These are phyloP conservation scores for Barnardius zonarius DNA, from an alignment of 2,113 vertebrate species.

Conservation along the genomic window DNA sequence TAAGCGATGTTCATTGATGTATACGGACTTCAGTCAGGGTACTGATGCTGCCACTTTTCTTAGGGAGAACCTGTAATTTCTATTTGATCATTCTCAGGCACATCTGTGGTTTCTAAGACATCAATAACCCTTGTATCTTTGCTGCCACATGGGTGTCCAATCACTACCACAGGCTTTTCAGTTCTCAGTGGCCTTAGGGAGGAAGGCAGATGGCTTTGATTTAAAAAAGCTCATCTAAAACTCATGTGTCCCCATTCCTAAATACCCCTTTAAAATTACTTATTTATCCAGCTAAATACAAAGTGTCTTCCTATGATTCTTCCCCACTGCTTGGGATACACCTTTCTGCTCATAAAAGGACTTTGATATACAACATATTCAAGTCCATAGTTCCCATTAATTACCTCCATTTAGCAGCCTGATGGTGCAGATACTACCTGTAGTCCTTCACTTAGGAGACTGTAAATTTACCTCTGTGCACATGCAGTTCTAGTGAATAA, in stretches of 20 bases:
- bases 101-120: not conserved
- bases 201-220: not conserved
- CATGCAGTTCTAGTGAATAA: not conserved
- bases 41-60: not conserved
- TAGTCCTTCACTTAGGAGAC: not conserved
- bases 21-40: not conserved
- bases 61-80: not conserved
- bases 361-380: not conserved
- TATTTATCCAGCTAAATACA: not conserved
- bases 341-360: not conserved
- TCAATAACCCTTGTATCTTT: not conserved
- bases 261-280: not conserved
- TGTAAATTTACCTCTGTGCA: not conserved
- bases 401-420: not conserved
- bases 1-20: not conserved
- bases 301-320: not conserved
- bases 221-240: not conserved
- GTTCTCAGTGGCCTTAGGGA: not conserved
- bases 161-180: not conserved
- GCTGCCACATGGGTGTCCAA: not conserved
- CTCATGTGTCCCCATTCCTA: not conserved
- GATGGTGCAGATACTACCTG: not conserved
- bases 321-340: not conserved
- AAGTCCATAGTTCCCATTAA: not conserved
- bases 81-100: not conserved